Base-by-base conservation (phyloP, 2,113 vertebrate genomes). In the Phalacrocorax brasilianus region DNA sequence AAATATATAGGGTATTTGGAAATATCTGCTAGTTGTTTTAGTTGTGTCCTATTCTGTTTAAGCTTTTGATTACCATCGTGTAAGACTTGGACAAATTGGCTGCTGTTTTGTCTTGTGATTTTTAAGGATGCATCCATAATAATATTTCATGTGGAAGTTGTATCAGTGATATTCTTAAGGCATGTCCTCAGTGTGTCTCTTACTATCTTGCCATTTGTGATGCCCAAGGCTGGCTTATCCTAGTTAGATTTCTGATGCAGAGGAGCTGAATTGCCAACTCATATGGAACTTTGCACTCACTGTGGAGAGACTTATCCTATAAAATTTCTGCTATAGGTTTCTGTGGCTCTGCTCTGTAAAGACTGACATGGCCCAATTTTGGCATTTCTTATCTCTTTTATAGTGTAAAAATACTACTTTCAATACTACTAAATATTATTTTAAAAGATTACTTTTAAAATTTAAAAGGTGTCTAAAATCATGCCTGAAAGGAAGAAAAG, bases 261-360 rank as follows among this genome's bases (percentile, higher is more conserved):
- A 72, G 38, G 23, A 85, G 65, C 28, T 77, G 81, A 93, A 67
- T 28, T 97, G 77, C 47, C 72, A 91, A 8, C 49, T 91, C 52
- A 6, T 3, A 21, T 11, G 47, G 47, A 94, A 52, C 56, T 85
- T 67, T 63, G 62, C 19, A 6, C 40, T 88, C 33, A 2, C 40
- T 56, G 12, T 23, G 65, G 17, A 52, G 47, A 63, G 61, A 63
- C 56, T 84, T 74, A n/a, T 20, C 71, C 62, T 55, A 19, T 44
- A 50, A 77, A 20, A 58, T 50, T 80, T 33, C 72, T 67, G 26
- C 27, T 80, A 18, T 0, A 30, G 23, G 9, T 65, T 86, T 66
- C 72, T 28, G 40, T 35, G 38, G 22, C 40, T 50, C 45, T 66
- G 50, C 47, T 91, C 12, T 38, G 26, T 20, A 9, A 49, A 52